phyloP scores from a whole-genome alignment of 2,888 invertebrate genomes.

The Ornithoptera priamus region DNA sequence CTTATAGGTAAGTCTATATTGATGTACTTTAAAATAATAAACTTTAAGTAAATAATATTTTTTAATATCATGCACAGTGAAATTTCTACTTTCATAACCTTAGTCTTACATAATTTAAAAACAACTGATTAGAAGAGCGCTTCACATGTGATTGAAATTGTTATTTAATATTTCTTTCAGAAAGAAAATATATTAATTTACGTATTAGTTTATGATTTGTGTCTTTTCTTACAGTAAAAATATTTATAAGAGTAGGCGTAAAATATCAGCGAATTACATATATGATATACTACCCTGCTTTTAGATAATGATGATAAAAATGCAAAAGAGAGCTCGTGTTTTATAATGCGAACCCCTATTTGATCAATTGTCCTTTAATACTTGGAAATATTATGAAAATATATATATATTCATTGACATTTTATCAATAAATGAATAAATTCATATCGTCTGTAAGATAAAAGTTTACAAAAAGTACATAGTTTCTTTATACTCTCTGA shows the following conservation, averaged over 20 bases:
- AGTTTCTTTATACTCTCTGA: no score
- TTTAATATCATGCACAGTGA: background rate
- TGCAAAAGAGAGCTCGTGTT: no score
- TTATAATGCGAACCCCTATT: no score
- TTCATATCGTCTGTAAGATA: no score
- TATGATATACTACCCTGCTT: no score
- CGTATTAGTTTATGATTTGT: background rate
- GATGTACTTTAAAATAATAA: background rate
- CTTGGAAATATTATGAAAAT: no score
- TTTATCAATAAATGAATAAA: no score
- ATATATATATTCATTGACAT: no score
- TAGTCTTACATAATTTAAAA: slow-evolving; percentile 1
- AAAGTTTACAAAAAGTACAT: no score
- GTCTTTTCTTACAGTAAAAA: background rate
- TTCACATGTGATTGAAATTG: background rate
- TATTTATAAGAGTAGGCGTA: background rate
- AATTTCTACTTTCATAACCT: background rate
- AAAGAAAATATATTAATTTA: background rate
- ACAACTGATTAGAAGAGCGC: background rate
- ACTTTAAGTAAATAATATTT: background rate
- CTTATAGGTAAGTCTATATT: background rate
- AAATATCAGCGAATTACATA: no score
- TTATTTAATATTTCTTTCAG: background rate
- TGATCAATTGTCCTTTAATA: no score
- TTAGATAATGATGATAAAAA: no score